A percentile compares a stretch with the other conserved stretches of the same genome.
phyloP scores from a whole-genome alignment of 2,888 invertebrate genomes.

The Tinea pellionella region DNA sequence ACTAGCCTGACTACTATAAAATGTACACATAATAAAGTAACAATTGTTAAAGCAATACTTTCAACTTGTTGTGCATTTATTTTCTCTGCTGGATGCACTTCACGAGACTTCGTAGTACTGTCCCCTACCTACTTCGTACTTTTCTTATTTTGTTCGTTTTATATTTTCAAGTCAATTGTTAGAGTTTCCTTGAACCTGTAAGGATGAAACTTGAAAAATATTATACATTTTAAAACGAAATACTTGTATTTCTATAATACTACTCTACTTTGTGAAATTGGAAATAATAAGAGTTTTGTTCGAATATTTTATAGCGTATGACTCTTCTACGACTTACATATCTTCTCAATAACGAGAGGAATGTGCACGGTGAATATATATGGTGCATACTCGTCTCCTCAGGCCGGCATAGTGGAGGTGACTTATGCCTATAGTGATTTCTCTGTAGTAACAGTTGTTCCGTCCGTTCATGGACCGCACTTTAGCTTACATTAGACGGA shows the following conservation, averaged over 20 bases:
- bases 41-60: not conserved
- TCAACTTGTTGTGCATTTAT: not conserved
- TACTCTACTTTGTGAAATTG: not conserved
- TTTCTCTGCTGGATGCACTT: not conserved
- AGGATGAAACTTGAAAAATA: not conserved
- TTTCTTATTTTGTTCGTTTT: not conserved
- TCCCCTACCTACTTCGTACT: not conserved
- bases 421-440: too few relatives aligned
- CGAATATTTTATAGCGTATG: too few relatives aligned
- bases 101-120: not conserved
- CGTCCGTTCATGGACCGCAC: too few relatives aligned
- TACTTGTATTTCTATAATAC: not conserved
- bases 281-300: not conserved
- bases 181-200: not conserved
- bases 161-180: not conserved
- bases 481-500: too few relatives aligned
- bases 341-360: too few relatives aligned
- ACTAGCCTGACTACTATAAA: too few relatives aligned
- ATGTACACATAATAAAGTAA: too few relatives aligned
- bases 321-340: too few relatives aligned
- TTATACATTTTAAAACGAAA: not conserved
- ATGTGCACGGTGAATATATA: too few relatives aligned
- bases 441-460: too few relatives aligned
- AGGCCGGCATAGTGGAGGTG: too few relatives aligned
- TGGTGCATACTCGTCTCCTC: too few relatives aligned